Conservation (phyloP, 53 echinoderm and acorn worm genomes). For the Hippasteria phrygiana region DNA sequence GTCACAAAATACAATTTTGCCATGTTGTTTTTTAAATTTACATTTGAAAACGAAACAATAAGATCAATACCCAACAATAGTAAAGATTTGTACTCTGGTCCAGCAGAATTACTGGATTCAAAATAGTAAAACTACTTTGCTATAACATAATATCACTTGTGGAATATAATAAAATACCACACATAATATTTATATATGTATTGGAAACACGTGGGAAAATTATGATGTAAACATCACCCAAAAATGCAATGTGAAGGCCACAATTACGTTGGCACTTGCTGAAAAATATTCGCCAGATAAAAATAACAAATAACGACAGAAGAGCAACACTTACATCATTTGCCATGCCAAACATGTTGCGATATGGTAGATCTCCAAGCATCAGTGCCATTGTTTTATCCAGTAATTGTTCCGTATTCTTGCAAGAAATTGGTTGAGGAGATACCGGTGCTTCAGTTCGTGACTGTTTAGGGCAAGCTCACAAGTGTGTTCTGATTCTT, state of each 20-base stretch:
- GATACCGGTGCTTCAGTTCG: not conserved
- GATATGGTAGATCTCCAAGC: conserved; percentile 43
- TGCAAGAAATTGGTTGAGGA: conserved; percentile 2
- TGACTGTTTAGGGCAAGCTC: not conserved
- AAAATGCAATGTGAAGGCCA: not conserved
- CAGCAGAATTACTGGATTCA: too few relatives aligned
- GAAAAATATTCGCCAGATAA: not conserved
- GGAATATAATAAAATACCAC: too few relatives aligned
- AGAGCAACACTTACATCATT: conserved; percentile 55
- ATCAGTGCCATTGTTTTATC: conserved; percentile 41
- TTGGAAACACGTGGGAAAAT: not conserved
- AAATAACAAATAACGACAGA: not conserved
- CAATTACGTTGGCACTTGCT: not conserved
- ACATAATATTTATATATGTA: too few relatives aligned
- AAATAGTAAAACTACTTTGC: too few relatives aligned
- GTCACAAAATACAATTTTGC: too few relatives aligned
- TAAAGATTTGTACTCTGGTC: too few relatives aligned
- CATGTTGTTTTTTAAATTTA: too few relatives aligned
- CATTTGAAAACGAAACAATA: too few relatives aligned
- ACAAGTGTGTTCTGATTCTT: conserved; percentile 31
- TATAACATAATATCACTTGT: too few relatives aligned
- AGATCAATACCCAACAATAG: too few relatives aligned
- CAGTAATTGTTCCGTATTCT: conserved; percentile 55
- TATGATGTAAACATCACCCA: not conserved
- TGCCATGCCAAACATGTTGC: conserved; percentile 15